phyloP scores from a whole-genome alignment of 2,888 invertebrate genomes.

The Sympetrum striolatum region DNA sequence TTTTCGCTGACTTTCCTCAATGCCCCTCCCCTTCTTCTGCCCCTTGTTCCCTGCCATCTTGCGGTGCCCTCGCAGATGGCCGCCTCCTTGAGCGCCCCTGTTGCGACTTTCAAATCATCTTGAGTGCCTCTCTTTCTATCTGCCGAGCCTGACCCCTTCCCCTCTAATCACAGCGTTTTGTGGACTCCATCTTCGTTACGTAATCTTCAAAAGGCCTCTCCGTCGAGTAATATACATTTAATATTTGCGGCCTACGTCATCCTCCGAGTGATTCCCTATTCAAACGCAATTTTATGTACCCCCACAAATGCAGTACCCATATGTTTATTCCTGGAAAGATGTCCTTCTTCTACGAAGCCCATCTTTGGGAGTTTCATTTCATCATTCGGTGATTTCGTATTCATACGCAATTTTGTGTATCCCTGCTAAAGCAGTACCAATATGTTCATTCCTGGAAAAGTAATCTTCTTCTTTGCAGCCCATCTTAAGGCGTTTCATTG shows the following conservation, averaged over 20 bases:
- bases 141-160: not conserved
- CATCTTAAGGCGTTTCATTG: too few species aligned
- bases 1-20: not conserved
- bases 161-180: not conserved
- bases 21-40: not conserved
- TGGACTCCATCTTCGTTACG: not conserved
- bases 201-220: not conserved
- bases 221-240: not conserved
- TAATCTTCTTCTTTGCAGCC: too few species aligned
- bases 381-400: not conserved
- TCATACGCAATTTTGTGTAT: not conserved
- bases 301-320: not conserved
- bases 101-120: conserved; percentile 20
- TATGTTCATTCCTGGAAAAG: not conserved
- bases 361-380: not conserved
- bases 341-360: too few species aligned
- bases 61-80: not conserved
- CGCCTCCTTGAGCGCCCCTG: not conserved
- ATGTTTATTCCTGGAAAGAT: not conserved
- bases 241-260: not conserved
- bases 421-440: not conserved
- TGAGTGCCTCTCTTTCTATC: not conserved
- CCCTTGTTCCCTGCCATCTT: not conserved
- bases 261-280: not conserved
- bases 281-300: not conserved